phyloP scores from a whole-genome alignment of 2,888 invertebrate species.

The Nephrotoma appendiculata region DNA sequence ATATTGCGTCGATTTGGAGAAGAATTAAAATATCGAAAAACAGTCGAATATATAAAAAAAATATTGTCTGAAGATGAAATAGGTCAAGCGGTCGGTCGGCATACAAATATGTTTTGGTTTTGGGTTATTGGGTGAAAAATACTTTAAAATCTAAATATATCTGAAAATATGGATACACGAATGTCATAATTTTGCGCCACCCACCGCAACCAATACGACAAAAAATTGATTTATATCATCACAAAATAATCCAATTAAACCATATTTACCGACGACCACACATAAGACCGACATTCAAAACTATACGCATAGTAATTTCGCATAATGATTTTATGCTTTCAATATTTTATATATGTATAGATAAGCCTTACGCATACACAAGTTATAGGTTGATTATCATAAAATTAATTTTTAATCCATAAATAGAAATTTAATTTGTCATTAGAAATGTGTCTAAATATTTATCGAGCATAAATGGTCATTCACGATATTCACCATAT shows the following conservation, averaged over 20 bases:
- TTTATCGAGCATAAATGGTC: neutral
- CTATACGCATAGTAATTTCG: neutral
- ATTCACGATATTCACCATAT: neutral
- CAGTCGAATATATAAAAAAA: neutral
- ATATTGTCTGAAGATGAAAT: neutral
- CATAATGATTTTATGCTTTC: neutral
- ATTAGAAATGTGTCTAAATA: neutral
- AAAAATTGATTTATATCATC: neutral
- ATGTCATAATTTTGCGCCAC: neutral
- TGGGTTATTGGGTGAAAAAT: neutral
- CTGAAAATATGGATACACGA: neutral
- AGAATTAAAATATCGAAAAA: neutral
- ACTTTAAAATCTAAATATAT: neutral
- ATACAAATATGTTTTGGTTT: neutral
- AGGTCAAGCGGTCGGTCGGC: neutral
- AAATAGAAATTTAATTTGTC: neutral
- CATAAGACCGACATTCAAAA: neutral
- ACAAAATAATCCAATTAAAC: neutral
- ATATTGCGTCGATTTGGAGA: neutral
- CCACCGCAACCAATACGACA: neutral
- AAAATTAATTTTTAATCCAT: neutral
- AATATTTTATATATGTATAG: neutral
- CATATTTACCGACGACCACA: neutral
- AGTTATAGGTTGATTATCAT: neutral
- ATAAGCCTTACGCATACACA: neutral